Conservation (phyloP, 2,113 vertebrate species). For the Melanerpes formicivorus region DNA sequence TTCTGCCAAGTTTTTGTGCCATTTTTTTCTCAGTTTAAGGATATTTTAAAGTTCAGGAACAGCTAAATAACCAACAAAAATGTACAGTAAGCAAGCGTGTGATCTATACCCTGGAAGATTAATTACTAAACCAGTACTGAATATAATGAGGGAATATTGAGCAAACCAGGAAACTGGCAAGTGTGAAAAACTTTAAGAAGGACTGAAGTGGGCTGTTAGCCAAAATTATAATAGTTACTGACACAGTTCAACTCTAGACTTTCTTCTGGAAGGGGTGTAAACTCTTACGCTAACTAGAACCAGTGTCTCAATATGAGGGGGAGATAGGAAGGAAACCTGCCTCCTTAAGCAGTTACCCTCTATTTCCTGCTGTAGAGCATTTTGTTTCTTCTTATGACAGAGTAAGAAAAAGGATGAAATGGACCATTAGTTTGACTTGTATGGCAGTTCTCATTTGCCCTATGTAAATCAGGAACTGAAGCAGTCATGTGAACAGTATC, state of each 20-base stretch:
- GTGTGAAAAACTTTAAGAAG: background rate
- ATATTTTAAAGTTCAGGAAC: background rate
- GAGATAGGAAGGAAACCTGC: background rate
- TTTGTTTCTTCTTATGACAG: background rate
- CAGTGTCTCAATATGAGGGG: fast-evolving
- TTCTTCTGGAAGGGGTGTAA: background rate
- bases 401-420: background rate
- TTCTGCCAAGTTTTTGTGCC: background rate
- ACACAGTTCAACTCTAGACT: background rate
- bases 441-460: background rate
- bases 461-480: background rate
- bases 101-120: background rate
- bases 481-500: background rate
- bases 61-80: background rate
- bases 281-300: background rate
- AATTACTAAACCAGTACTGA: background rate
- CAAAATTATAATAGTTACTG: background rate
- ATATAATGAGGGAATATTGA: background rate
- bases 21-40: background rate
- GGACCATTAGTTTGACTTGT: background rate
- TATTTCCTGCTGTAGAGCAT: background rate
- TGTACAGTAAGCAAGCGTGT: background rate
- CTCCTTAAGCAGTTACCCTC: background rate
- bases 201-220: background rate
- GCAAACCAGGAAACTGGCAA: background rate